Base-by-base conservation (phyloP, 2,113 vertebrate genomes). In the Cyphomyrus discorhynchus region DNA sequence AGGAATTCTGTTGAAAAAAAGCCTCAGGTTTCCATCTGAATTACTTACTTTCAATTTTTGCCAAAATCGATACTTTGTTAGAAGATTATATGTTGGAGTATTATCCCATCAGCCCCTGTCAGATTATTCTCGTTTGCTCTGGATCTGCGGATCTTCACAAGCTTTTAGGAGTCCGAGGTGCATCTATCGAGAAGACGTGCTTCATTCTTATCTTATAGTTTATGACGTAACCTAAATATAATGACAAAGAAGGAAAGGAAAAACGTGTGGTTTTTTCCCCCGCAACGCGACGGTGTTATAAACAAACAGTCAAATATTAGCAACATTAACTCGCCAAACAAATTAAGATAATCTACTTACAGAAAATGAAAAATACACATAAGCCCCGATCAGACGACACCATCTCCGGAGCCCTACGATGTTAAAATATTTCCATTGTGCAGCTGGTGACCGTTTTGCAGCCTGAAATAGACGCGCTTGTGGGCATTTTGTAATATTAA, bases 351-450 rank as follows among this genome's bases (percentile, higher is more conserved):
- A 27, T 66, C 62, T 66, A 31, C 1, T 31, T 27, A 27, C 62
- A 66, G 10, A 27, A 70, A 21, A 19, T 56, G 52, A 19, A 19
- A 70, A 70, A 70, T 70, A 27, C 62, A 70, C 62, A 31, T 31
- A 27, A 70, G 1, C 62, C 62, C 62, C n/a, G 10, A 70, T 70
- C 62, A 70, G 62, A 31, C n/a, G 9, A 10, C n/a, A 70, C 62
- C 9, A 27, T 11, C 62, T 70, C 62, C n/a, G n/a, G n/a, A 70
- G n/a, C 10, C 62, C n/a, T 27, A 70, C 3, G 62, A 27, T 70
- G 62, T 11, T 70, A 5, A 77, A 77, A 77, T 39, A 77, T 95
- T 56, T 96, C 94, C 92, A 96, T 91, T 95, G 96, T 94, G 94
- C 96, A 95, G 86, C 92, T 96, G 10, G 94, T 92, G 70, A 17